phyloP scores from a whole-genome alignment of 2,888 invertebrate species.

The Lapara coniferarum region DNA sequence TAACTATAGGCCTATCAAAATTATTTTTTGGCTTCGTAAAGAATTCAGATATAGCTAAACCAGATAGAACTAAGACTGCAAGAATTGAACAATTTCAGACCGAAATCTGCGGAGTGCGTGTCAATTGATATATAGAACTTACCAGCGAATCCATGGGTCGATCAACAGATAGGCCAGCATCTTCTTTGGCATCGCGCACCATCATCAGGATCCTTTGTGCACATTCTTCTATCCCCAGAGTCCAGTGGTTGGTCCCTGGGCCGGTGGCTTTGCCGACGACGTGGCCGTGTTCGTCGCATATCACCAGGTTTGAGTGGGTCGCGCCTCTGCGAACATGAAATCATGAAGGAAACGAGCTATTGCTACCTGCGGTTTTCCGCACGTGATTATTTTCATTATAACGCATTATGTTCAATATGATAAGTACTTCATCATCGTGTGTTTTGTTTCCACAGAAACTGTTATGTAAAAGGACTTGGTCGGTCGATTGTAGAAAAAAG shows the following conservation, averaged over 20 bases:
- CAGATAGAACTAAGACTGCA: too few relatives aligned
- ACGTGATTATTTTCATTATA: not conserved
- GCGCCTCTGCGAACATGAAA: conserved; percentile 86
- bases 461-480: too few relatives aligned
- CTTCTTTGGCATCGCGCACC: conserved; percentile 86
- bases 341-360: conserved; percentile 1
- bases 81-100: too few relatives aligned
- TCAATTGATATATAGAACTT: conserved; percentile 49
- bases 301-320: conserved; percentile 91
- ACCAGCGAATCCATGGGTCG: conserved; percentile 87
- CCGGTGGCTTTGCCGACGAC: conserved; percentile 87
- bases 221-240: conserved; percentile 92
- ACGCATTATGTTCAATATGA: not conserved
- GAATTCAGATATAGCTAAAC: not conserved
- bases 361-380: not conserved
- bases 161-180: conserved; percentile 84
- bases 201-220: conserved; percentile 88
- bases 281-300: conserved; percentile 88
- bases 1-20: too few relatives aligned
- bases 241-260: conserved; percentile 92
- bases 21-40: too few relatives aligned
- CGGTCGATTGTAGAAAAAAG: too few relatives aligned
- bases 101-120: too few relatives aligned
- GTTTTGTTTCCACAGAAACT: too few relatives aligned
- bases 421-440: too few relatives aligned